Evolutionary conservation across 1,140 invertebrate genomes (phyloP).

Genomic region (Halyomorpha halys): DNA sequence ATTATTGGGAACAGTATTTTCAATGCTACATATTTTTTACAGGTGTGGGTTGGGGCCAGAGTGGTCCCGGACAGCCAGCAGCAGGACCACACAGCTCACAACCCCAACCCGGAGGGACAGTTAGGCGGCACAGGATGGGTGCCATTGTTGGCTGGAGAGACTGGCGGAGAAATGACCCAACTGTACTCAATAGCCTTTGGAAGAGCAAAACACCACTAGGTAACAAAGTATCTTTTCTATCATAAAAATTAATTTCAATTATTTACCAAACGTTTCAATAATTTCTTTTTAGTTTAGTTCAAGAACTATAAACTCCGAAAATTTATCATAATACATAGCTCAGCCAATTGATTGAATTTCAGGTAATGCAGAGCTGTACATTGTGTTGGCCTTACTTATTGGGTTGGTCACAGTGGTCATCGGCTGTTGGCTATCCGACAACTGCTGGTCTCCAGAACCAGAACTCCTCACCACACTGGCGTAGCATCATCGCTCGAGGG

Average conservation of each 20-base stretch:
- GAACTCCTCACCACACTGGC: slow-evolving; percentile 46
- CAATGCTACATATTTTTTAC: background rate
- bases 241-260: too few species aligned
- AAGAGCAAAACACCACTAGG: slow-evolving; percentile 53
- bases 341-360: slow-evolving; percentile 30
- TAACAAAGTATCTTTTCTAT: slow-evolving; percentile 37
- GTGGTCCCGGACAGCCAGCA: slow-evolving; percentile 35
- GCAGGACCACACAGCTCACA: slow-evolving; percentile 35
- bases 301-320: too few species aligned
- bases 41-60: slow-evolving; percentile 24
- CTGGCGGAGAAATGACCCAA: slow-evolving; percentile 54
- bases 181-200: slow-evolving; percentile 55
- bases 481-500: slow-evolving; percentile 40
- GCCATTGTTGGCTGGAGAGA: slow-evolving; percentile 44
- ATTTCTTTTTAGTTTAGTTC: background rate
- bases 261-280: too few species aligned
- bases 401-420: slow-evolving; percentile 58
- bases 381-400: slow-evolving; percentile 56
- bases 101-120: slow-evolving; percentile 28
- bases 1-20: too few species aligned
- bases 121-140: slow-evolving; percentile 36
- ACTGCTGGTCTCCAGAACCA: slow-evolving; percentile 61
- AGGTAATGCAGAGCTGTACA: slow-evolving; percentile 62
- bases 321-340: background rate
- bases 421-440: slow-evolving; percentile 62